Evolutionary conservation across 2,113 vertebrate species (phyloP), one percentile per base, ranked within the genome.

Genomic region (Pipa parva): DNA sequence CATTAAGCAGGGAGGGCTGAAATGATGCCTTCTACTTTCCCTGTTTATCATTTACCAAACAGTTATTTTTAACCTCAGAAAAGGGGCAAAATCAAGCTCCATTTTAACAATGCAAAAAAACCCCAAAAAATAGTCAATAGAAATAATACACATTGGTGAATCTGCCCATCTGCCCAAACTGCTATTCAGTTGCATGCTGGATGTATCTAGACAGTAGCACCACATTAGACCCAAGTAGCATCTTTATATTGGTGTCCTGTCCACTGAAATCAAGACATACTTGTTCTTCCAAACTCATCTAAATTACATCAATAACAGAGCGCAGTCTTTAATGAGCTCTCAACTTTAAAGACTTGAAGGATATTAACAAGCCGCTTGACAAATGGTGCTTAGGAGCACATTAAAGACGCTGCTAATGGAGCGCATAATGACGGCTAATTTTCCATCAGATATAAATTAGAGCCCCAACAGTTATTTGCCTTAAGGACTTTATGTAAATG

Each of bases 401-500:
- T 98, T 98, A 98, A 97, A 98, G 96, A 97, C 94, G 91, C 92
- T 88, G 93, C 95, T 97, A 98, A 98, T 97, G 94, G 95, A 90
- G 93, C 90, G 93, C 95, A 97, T 98, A 98, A 98, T 98, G 96
- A 97, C 92, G 96, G 94, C 96, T 97, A 98, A 98, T 98, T 98
- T 97, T 97, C 95, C 90, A 98, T 97, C 94, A 97, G 94, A 98
- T 97, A 97, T 98, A 98, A 98, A 98, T 97, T 97, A 97, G 94
- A 97, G 95, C 93, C 95, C 96, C 96, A 98, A 97, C 94, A 97
- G 95, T 98, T 98, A 97, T 98, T 98, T 97, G 96, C 96, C 95
- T 97, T 97, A 97, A 98, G 96, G 96, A 98, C 95, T 98, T 98
- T 98, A 98, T 98, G 95, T 97, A 97, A 98, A 98, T 98, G 90